Conservation (phyloP, 2,113 vertebrate genomes). For the Myotis yumanensis region DNA sequence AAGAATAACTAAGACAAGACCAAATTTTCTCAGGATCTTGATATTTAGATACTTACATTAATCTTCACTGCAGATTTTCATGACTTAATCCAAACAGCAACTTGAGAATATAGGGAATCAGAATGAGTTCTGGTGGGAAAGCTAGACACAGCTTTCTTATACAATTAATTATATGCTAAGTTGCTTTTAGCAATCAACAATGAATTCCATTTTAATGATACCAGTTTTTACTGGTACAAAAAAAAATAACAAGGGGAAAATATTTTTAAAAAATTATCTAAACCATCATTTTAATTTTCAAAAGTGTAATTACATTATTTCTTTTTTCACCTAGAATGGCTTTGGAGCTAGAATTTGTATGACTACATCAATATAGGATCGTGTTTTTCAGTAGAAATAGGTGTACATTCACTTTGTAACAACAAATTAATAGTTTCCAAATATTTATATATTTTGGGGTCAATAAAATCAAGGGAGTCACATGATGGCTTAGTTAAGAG, state of each 20-base stretch:
- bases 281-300: constrained; percentile 32
- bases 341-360: constrained; percentile 3
- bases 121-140: constrained; percentile 3
- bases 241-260: constrained; percentile 7
- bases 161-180: neutral
- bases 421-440: constrained; percentile 29
- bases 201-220: neutral
- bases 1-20: neutral
- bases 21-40: neutral
- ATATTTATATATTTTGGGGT: neutral
- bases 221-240: constrained; percentile 12
- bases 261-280: constrained; percentile 25
- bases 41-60: neutral
- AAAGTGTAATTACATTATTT: neutral
- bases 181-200: neutral
- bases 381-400: neutral
- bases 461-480: neutral
- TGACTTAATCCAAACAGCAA: neutral
- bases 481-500: neutral
- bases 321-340: neutral
- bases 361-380: neutral
- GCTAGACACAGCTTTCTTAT: neutral
- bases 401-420: neutral
- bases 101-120: neutral
- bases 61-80: neutral